Evolutionary conservation across 92 coral and sea anemone species (phyloP), one percentile per base, ranked within the genome.

Genomic region (Plumapathes pennacea): DNA sequence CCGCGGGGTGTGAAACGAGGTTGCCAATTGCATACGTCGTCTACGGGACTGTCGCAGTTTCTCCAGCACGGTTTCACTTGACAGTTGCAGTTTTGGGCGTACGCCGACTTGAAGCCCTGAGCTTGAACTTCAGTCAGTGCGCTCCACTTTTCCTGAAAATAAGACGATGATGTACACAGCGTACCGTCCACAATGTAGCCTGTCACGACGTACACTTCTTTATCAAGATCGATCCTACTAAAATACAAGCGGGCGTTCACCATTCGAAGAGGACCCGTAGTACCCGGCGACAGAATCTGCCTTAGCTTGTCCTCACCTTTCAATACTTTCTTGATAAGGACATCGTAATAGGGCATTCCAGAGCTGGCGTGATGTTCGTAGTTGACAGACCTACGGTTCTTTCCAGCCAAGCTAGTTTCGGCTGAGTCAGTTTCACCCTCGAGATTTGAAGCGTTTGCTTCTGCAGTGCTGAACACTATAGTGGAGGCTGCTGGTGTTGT

Each of bases 21-120:
- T n/a, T n/a, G n/a, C n/a, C n/a, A n/a, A n/a, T n/a, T n/a, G n/a
- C n/a, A n/a, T n/a, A n/a, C n/a, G n/a, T n/a, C n/a, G n/a, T n/a
- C n/a, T n/a, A n/a, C n/a, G n/a, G n/a, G n/a, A n/a, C n/a, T n/a
- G n/a, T n/a, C n/a, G n/a, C n/a, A n/a, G n/a, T n/a, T n/a, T n/a
- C n/a, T 1, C 52, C 50, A 83, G 45, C 88, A 81, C 40, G 46
- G 46, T 23, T 54, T 50, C 22, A 88, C 77, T 2, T 25, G 47
- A 52, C 96, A 88, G 26, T 52, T 65, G 44, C 96, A 83, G 54
- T 77, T 81, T 56, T 59, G 74, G 4, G 58, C 62, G 57, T 72
- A 87, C 15, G 56, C 31, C 38, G 76, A 56, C 52, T 67, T 64
- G n/a, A 88, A 62, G 9, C 80, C 86, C 18, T 50, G 74, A 0